Percentiles rank a stretch among this genome's conserved stretches.
Evolutionary conservation across 1,140 invertebrate genomes (phyloP).

Genomic region (Euura saliciscinereae): DNA sequence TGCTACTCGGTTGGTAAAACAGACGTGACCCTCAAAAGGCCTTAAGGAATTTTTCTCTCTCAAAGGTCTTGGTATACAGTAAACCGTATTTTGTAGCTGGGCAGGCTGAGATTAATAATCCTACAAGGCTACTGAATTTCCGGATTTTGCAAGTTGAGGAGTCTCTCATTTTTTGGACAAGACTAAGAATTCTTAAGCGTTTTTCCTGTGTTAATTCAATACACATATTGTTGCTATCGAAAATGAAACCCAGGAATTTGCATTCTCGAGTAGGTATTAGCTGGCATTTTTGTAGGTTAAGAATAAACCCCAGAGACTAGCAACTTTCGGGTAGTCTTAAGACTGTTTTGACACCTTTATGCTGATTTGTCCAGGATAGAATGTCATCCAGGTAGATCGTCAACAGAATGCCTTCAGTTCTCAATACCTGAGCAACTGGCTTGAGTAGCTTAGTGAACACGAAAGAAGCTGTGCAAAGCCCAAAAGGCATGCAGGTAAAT

Average conservation of each 20-base stretch:
- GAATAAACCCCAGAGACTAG: slow-evolving; percentile 12
- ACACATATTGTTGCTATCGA: not conserved
- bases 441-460: slow-evolving; percentile 32
- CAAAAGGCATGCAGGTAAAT: slow-evolving; percentile 34
- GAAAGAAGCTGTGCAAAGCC: slow-evolving; percentile 17
- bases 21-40: no score
- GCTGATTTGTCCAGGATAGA: not conserved
- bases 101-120: no score
- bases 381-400: slow-evolving; percentile 30
- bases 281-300: slow-evolving; percentile 17
- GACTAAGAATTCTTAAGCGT: not conserved
- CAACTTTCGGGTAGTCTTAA: not conserved
- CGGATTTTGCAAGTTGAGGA: no score
- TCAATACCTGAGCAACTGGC: slow-evolving; percentile 23
- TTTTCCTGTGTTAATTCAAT: not conserved
- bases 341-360: no score
- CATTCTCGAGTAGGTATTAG: not conserved
- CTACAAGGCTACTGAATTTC: no score
- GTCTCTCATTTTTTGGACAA: no score
- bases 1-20: no score
- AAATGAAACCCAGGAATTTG: not conserved
- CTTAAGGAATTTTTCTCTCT: no score
- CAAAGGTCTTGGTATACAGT: no score
- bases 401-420: slow-evolving; percentile 21
- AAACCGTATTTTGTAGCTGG: no score